Conservation (phyloP, 2,113 vertebrate species). For the Herpetotheres cachinnans region DNA sequence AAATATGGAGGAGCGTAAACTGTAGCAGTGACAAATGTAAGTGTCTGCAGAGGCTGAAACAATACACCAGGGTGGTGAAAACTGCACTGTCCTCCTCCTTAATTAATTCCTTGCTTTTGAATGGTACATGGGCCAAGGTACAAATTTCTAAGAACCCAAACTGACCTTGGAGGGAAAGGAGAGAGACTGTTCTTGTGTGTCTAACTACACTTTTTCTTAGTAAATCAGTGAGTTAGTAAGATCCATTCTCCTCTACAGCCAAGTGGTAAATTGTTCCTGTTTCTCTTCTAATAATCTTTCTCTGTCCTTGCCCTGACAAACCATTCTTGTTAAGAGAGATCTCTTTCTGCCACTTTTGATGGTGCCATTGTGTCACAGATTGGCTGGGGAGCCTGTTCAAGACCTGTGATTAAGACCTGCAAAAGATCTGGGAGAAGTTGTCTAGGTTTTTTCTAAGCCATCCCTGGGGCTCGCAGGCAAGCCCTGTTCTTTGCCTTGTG, state of each 20-base stretch:
- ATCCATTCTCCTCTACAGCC: neutral
- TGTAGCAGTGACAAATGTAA: neutral
- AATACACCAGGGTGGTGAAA: neutral
- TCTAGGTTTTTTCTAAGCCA: neutral
- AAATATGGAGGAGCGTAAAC: neutral
- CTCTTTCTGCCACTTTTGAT: neutral
- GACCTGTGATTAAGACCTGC: neutral
- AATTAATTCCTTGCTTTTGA: neutral
- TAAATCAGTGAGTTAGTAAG: neutral
- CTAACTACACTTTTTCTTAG: neutral
- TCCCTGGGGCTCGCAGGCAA: rapidly evolving
- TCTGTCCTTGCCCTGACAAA: neutral
- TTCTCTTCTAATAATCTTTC: neutral
- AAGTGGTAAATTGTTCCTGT: neutral
- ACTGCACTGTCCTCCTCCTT: neutral
- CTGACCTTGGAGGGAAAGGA: neutral
- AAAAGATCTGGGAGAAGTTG: neutral
- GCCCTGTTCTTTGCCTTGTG: neutral
- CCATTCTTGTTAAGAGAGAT: neutral
- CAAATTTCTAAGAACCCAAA: neutral
- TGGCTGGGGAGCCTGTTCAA: neutral
- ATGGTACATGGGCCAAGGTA: neutral
- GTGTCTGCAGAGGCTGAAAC: neutral
- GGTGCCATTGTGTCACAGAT: neutral
- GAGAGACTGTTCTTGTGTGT: neutral